Evolutionary conservation across 2,888 invertebrate species (phyloP), one percentile per base, ranked within the genome.

Genomic region (Dryadula phaetusa): DNA sequence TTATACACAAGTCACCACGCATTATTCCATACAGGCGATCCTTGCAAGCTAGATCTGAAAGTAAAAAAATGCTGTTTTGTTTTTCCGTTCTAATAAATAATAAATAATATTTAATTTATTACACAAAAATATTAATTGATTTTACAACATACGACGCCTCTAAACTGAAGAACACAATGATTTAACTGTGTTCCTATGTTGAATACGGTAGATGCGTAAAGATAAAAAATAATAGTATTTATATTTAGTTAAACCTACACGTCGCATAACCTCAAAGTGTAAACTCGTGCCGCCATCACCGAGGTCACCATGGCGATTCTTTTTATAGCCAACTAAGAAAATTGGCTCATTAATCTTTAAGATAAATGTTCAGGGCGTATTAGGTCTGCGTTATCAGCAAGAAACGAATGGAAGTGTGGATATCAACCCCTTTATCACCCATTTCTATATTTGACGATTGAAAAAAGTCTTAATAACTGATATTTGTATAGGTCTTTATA

Each of bases 281-380:
- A 60, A 49, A 58, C 25, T 61, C 40, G 62, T 42, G 34, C 63
- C 63, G 60, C 60, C 47, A 66, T 53, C 62, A 63, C 47, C 53
- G 66, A 70, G 70, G 70, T 67, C 69, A 63, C 52, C 58, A 63
- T 67, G 69, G 63, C 65, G 67, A 70, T 70, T 66, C 81, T 92
- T 73, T 92, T 92, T 92, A 92, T 92, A 85, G 91, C 88, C 90
- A 88, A 90, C 92, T 90, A 92, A 92, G 92, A 92, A 92, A 92
- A 92, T 92, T 92, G 92, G 90, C 89, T 91, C 92, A 92, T 92
- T 92, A 92, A 91, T 92, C 92, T 92, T 88, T 79, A 89, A 92
- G 92, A 92, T 92, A 92, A 88, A 92, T 90, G 92, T 86, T 86
- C 84, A 87, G 86, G 84, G 88, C 88, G 92, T 91, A 91, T 92